Evolutionary conservation across 2,888 invertebrate species (phyloP), one percentile per base, ranked within the genome.

Genomic region (Volucella bombylans): DNA sequence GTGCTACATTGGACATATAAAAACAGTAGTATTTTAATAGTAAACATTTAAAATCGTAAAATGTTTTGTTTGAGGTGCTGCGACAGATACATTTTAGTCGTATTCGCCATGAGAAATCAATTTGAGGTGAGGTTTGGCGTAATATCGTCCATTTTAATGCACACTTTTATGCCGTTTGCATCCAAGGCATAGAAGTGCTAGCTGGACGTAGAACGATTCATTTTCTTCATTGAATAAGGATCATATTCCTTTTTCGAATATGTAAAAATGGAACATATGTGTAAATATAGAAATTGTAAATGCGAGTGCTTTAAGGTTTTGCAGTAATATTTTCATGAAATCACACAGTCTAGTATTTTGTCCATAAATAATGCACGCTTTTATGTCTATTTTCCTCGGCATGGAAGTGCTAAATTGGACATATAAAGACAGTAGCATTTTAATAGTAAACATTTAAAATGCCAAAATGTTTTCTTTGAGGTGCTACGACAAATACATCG

Each of bases 1-100:
- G 83, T 72, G 83, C 80, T 71, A 76, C 31, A 50, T 54, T 79
- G 74, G 76, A 81, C 80, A 54, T 0, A 85, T 55, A 85, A 12
- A n/a, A 85, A 85, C 1, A 8, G 41, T 15, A 64, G 50, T 47
- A 65, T 69, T 57, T 80, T 67, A 80, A 74, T 80, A 74, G 74
- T 43, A 41, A 10, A 9, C 62, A 12, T 41, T 52, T 15, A n/a
- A 45, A 6, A 15, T 9, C 11, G 1, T 61, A 11, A 8, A 47
- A 14, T 18, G 2, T 52, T 38, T 54, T 71, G 67, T 82, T 82
- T 82, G 82, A 82, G 82, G 71, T 78, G 14, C 54, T 67, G 41
- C 11, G n/a, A 80, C 73, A 73, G 10, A 23, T 39, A 9, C 31
- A 15, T 50, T 14, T 4, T 14, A 15, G 10, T 23, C 38, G n/a